phyloP scores from a whole-genome alignment of 53 echinoderm and acorn worm species.

The Echinarachnius parma region DNA sequence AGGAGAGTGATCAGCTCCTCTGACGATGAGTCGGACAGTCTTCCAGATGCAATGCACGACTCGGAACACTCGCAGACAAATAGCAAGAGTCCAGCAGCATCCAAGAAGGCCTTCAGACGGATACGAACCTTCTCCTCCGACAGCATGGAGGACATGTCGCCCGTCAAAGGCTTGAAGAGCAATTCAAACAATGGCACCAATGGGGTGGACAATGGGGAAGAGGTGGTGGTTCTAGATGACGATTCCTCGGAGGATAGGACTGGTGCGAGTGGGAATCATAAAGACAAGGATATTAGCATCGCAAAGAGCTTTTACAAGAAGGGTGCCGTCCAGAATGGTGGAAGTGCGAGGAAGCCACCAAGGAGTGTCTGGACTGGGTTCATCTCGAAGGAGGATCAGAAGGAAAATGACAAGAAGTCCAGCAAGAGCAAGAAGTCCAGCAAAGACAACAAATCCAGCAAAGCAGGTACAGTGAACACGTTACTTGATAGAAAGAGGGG shows the following conservation, averaged over 20 bases:
- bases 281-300: neutral
- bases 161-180: neutral
- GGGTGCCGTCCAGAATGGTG: neutral
- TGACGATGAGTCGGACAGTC: neutral
- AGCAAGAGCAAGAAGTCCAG: neutral
- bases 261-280: neutral
- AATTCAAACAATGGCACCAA: constrained; percentile 1
- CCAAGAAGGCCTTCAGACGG: constrained; percentile 12
- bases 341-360: neutral
- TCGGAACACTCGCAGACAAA: neutral
- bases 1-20: constrained; percentile 31
- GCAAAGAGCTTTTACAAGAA: constrained; percentile 29
- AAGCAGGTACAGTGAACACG: too few species aligned
- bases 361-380: constrained; percentile 36
- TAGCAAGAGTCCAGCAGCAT: neutral
- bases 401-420: neutral
- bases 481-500: too few species aligned
- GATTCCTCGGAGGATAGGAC: neutral
- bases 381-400: neutral
- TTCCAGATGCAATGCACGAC: constrained; percentile 2
- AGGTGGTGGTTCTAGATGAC: neutral
- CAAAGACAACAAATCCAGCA: neutral
- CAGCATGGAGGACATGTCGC: constrained; percentile 24
- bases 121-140: constrained; percentile 35
- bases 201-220: neutral